These are phyloP conservation scores for Zelostemma sp. DNA, from an alignment of 1,140 invertebrate species.

Conservation along the genomic window DNA sequence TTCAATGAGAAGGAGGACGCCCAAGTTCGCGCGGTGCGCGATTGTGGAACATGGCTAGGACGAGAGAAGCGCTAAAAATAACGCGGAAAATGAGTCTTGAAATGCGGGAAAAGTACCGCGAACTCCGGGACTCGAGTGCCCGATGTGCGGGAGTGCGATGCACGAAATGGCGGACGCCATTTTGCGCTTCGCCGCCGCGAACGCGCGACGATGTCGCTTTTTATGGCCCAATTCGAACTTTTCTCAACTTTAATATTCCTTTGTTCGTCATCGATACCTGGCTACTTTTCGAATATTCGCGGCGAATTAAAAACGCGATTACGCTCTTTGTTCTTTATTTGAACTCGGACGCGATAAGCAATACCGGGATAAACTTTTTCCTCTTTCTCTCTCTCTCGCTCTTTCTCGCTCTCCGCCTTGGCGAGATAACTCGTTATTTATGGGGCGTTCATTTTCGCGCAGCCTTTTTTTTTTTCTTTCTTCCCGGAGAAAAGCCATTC, in stretches of 20 bases:
- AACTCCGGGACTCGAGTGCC: not conserved
- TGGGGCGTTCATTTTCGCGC: not conserved
- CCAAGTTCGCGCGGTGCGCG: conserved; percentile 19
- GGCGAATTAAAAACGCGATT: not conserved
- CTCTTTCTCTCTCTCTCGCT: too few relatives aligned
- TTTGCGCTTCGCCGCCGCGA: conserved; percentile 10
- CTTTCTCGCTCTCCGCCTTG: not conserved
- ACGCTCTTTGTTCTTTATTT: not conserved
- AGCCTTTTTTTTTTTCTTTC: not conserved
- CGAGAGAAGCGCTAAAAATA: conserved; percentile 38
- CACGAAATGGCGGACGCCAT: conserved; percentile 2
- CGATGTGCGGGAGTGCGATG: too few relatives aligned
- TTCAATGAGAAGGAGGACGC: conserved; percentile 44
- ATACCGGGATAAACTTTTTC: not conserved
- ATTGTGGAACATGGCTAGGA: conserved; percentile 20
- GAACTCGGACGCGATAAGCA: not conserved
- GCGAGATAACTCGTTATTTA: not conserved
- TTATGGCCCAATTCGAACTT: not conserved
- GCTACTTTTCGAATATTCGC: not conserved
- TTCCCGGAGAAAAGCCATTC: not conserved
- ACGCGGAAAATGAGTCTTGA: conserved; percentile 23
- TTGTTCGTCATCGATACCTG: not conserved
- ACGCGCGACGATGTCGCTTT: not conserved
- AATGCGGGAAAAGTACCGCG: conserved; percentile 27
- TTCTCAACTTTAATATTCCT: not conserved